Evolutionary conservation across 2,113 vertebrate species (phyloP), one percentile per base, ranked within the genome.

Genomic region (Ploceus nigricollis): DNA sequence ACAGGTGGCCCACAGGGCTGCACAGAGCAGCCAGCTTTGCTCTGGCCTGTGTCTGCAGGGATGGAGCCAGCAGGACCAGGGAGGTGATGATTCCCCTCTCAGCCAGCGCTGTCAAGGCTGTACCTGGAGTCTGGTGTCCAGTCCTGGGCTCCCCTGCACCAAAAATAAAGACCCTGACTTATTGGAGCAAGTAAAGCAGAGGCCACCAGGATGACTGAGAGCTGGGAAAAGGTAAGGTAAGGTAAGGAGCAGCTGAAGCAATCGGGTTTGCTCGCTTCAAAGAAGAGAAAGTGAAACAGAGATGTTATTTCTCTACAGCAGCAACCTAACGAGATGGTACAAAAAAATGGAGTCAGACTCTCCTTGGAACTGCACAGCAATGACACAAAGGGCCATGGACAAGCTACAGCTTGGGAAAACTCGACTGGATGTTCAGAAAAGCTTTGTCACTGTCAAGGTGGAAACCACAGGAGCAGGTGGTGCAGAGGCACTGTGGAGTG

Each of bases 151-250:
- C 33, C 15, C 0, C 23, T 28, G n/a, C 40, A 30, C 35, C 2
- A 2, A 56, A 76, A 56, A 82, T 13, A 35, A 80, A 66, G 35
- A 30, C 16, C 10, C 24, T 44, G 60, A 47, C 20, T 20, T 35
- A 27, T 2, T 24, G 47, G 40, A 89, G 44, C 37, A 66, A 84
- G 35, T 44, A 58, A 81, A 58, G 35, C 48, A 54, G 56, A 42
- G 31, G 15, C 40, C n/a, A 72, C 16, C 6, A 35, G 12, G 4
- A 18, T 30, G 66, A 30, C 42, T 28, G 81, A 25, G 35, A 71
- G 47, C 21, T 88, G 66, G 57, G 30, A 51, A 35, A 82, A 33
- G 0, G 0, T 40, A 24, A 31, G 0, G 0, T 39, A 33, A 45
- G 4, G 6, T 18, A 16, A 61, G 19, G 54, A 86, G 61, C 30